Base-by-base conservation (phyloP, 2,888 invertebrate species). In the Tiliacea citrago region DNA sequence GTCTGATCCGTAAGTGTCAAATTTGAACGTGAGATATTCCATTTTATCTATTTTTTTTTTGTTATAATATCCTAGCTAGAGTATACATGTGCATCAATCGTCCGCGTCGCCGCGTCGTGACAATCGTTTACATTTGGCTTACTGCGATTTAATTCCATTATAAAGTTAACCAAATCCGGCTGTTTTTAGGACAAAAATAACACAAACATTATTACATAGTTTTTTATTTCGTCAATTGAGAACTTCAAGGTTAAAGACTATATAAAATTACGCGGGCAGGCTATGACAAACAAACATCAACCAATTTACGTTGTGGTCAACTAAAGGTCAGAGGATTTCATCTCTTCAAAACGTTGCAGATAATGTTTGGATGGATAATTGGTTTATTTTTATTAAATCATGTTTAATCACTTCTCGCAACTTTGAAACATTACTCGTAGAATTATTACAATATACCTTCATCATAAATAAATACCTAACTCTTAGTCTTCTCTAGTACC, bases 1-100 rank as follows among this genome's bases (percentile, higher is more conserved):
- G 51, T 61, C 1, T 24, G n/a, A 62, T 29, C 13, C 3, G n/a
- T 13, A 5, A 9, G 16, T 18, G 55, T 42, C 35, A 51, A 47
- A 12, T 35, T 68, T 18, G 0, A 53, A 62, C n/a, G 80, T 76
- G 57, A 77, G 76, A 18, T 49, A 47, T 13, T 13, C 5, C 9
- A 57, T 9, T 45, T 13, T 10, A 35, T 51, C 5, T 55, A 6
- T 29, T 49, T 76, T 73, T 62, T 0, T 18, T 67, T 7, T 42
- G 39, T 16, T 6, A 6, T 7, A 53, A 47, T 12, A 21, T 18
- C 24, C 0, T 9, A 1, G n/a, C 7, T 0, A 29, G 6, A n/a
- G 13, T 49, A 58, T n/a, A n/a, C n/a, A n/a, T 29, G 2, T 10
- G 2, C 16, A 6, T 35, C 2, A 1, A 18, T 21, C 18, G n/a